Evolutionary conservation across 2,797 vertebrate species (phyloP).

Genomic region (Parauchenoglanis punctatus): DNA sequence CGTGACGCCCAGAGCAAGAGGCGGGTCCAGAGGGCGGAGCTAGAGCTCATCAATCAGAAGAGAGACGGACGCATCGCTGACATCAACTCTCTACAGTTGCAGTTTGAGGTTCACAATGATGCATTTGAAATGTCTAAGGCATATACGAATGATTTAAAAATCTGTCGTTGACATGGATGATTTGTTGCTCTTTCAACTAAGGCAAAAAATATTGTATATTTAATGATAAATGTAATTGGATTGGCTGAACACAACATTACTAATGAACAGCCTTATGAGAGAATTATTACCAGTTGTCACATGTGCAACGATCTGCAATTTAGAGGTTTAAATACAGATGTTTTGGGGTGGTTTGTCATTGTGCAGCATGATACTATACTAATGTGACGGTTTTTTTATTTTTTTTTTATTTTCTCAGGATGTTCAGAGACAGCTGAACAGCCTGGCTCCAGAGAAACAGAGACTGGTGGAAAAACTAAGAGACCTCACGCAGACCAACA

Average conservation of each 20-base stretch:
- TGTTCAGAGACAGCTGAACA: slow-evolving; percentile 86
- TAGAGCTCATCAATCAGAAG: slow-evolving; percentile 84
- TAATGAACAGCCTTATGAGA: not conserved
- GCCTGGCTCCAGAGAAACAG: slow-evolving; percentile 88
- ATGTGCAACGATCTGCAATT: not conserved
- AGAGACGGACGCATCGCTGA: slow-evolving; percentile 85
- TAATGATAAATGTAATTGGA: not conserved
- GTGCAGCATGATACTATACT: not conserved
- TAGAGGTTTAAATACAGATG: not conserved
- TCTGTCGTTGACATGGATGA: not conserved
- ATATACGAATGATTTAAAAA: not conserved
- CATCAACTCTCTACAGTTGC: slow-evolving; percentile 84
- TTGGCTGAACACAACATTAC: not conserved
- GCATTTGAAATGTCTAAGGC: not conserved
- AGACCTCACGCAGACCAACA: slow-evolving; percentile 77
- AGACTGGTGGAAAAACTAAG: slow-evolving; percentile 86
- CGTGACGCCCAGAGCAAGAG: slow-evolving; percentile 85
- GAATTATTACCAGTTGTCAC: not conserved
- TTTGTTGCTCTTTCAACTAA: not conserved
- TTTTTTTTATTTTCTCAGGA: slow-evolving; percentile 74
- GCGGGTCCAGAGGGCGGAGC: slow-evolving; percentile 81
- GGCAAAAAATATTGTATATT: not conserved
- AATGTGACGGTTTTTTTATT: not conserved
- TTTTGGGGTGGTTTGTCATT: not conserved
- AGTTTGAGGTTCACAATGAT: slow-evolving; percentile 81